phyloP scores from a whole-genome alignment of 2,888 invertebrate species.

The Parelbella ahira region DNA sequence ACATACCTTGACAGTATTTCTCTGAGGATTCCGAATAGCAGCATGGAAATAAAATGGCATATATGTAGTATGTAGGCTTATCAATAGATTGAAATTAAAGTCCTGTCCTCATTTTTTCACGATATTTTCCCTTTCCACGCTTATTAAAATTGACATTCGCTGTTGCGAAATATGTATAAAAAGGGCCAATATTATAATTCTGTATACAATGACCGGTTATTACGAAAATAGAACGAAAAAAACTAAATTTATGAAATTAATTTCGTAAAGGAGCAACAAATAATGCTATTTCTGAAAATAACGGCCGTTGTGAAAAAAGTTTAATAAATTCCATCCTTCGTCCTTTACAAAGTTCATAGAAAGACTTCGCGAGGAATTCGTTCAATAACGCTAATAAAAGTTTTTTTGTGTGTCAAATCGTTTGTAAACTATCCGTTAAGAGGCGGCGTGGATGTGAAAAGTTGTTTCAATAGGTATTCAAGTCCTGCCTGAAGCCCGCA shows the following conservation, averaged over 20 bases:
- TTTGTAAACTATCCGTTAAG: slow-evolving; percentile 2
- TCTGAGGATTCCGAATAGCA: slow-evolving; percentile 28
- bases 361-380: neutral
- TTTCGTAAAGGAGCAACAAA: too few relatives aligned
- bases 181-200: too few relatives aligned
- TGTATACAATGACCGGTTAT: neutral
- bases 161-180: too few relatives aligned
- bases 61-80: too few relatives aligned
- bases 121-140: too few relatives aligned
- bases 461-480: slow-evolving; percentile 59
- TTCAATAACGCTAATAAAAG: slow-evolving; percentile 2
- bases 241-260: neutral
- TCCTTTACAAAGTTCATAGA: neutral
- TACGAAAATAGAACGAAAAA: neutral
- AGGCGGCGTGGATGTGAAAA: slow-evolving; percentile 31
- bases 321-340: too few relatives aligned
- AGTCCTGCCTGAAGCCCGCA: slow-evolving; percentile 45
- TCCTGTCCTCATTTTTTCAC: too few relatives aligned
- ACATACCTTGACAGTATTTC: slow-evolving; percentile 27
- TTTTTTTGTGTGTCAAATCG: slow-evolving; percentile 2
- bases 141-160: too few relatives aligned
- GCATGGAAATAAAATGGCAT: neutral
- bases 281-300: too few relatives aligned
- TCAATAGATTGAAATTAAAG: too few relatives aligned
- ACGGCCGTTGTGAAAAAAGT: too few relatives aligned